Conservation (phyloP, 2,888 invertebrate species). For the Polyommatus iphigenia region DNA sequence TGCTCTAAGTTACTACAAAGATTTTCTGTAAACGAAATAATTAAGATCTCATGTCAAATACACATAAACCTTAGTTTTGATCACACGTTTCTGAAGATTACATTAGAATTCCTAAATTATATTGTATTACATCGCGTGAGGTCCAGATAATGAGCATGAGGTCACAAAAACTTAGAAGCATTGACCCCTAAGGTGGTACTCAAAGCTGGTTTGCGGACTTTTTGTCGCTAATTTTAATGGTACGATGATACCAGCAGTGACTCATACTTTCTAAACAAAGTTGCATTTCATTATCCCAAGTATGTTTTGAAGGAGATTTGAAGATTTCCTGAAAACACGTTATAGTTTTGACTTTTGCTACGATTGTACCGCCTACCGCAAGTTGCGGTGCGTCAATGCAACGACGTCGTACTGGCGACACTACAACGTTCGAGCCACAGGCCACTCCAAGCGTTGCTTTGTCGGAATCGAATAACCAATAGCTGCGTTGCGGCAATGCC, state of each 20-base stretch:
- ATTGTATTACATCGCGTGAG: constrained; percentile 22
- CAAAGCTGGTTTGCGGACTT: constrained; percentile 18
- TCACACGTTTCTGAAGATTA: neutral
- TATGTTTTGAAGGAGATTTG: too few species aligned
- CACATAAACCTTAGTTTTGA: neutral
- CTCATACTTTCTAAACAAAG: neutral
- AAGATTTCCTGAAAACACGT: too few species aligned
- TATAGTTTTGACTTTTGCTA: too few species aligned
- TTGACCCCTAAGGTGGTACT: constrained; percentile 16
- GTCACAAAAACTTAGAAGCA: constrained; percentile 20
- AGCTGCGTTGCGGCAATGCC: too few species aligned
- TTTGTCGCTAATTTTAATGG: constrained; percentile 14
- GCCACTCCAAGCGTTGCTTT: too few species aligned
- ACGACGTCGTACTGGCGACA: too few species aligned
- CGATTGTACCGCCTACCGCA: too few species aligned
- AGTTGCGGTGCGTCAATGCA: too few species aligned
- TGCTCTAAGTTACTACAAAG: too few species aligned
- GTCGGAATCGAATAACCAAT: too few species aligned
- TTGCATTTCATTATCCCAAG: neutral
- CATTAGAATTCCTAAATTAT: neutral
- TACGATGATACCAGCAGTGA: neutral
- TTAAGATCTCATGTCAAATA: neutral
- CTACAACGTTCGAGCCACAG: too few species aligned
- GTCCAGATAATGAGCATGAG: neutral
- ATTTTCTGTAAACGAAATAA: constrained; percentile 36